Base-by-base conservation (phyloP, 1,140 invertebrate genomes). In the Zaprionus capensis region DNA sequence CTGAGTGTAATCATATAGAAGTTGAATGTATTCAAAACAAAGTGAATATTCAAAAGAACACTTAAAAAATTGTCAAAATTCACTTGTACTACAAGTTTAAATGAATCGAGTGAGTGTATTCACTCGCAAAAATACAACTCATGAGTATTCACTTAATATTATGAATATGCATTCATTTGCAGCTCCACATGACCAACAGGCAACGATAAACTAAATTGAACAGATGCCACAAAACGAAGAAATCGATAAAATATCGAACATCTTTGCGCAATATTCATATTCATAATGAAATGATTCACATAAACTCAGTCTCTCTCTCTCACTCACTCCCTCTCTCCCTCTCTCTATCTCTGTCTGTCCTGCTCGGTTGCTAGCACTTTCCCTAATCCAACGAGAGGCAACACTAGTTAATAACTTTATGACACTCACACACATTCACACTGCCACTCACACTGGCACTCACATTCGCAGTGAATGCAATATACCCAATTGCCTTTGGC, bases 361-460 rank as follows among this genome's bases (percentile, higher is more conserved):
- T 14, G 6, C 53, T 56, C 53, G 31, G 11, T 69, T 28, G 38
- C 78, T 63, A 58, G 61, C 65, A 78, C 71, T 72, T 68, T 53
- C 66, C 72, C 81, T 74, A 67, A 61, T 71, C 34, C 74, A 68
- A 55, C 56, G 41, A 49, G 22, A 38, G 46, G 22, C 46, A 61
- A 56, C 71, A 82, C 76, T 82, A 72, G 74, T 74, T 85, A 86
- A 86, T 85, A 82, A 71, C 82, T 85, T 85, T 85, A 82, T 76
- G 82, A 71, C 79, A 67, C 78, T 58, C 67, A 82, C 20, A 74
- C 56, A 71, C 67, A 51, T 76, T 46, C 41, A 44, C 36, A 36
- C 49, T 24, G 31, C 31, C 31, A 34, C 26, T 46, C 36, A 46
- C 65, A 55, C 55, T 12, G 17, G 55, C 53, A 49, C 63, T 17